Evolutionary conservation across 2,888 invertebrate genomes (phyloP).

Genomic region (Melikaiella ostensackeni): DNA sequence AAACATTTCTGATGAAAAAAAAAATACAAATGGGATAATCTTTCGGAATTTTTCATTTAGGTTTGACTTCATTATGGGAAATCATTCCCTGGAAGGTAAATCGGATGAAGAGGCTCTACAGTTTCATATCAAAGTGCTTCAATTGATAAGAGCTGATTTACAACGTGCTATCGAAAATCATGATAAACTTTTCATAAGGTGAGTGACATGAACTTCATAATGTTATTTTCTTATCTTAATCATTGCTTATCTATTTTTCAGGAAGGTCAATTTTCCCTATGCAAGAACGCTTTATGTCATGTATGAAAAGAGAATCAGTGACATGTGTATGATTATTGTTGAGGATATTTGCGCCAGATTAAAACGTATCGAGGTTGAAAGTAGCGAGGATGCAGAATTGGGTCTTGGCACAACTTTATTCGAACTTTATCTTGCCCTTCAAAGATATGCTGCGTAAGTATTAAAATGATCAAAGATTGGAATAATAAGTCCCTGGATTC

Average conservation of each 20-base stretch:
- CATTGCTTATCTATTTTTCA: conserved; percentile 72
- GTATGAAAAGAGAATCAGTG: conserved; percentile 86
- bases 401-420: conserved; percentile 93
- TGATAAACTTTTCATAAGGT: conserved; percentile 91
- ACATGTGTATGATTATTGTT: conserved; percentile 85
- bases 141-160: conserved; percentile 88
- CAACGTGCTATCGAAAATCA: conserved; percentile 89
- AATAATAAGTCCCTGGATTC: too few relatives aligned
- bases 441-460: conserved; percentile 88
- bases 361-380: conserved; percentile 80
- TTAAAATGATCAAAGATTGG: conserved; percentile 49
- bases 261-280: conserved; percentile 85
- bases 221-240: not conserved
- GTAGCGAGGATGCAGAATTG: conserved; percentile 80
- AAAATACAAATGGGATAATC: too few relatives aligned
- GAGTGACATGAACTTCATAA: conserved; percentile 73
- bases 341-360: conserved; percentile 86
- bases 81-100: conserved; percentile 81
- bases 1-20: too few relatives aligned
- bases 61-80: conserved; percentile 86
- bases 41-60: conserved; percentile 57
- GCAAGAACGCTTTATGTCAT: conserved; percentile 85
- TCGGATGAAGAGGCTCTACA: conserved; percentile 86
- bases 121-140: conserved; percentile 90
- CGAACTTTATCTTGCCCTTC: conserved; percentile 93